A percentile compares a stretch with the other conserved stretches of the same genome.
phyloP scores from a whole-genome alignment of 2,888 invertebrate species.

The Acanthococcus lagerstroemiae region DNA sequence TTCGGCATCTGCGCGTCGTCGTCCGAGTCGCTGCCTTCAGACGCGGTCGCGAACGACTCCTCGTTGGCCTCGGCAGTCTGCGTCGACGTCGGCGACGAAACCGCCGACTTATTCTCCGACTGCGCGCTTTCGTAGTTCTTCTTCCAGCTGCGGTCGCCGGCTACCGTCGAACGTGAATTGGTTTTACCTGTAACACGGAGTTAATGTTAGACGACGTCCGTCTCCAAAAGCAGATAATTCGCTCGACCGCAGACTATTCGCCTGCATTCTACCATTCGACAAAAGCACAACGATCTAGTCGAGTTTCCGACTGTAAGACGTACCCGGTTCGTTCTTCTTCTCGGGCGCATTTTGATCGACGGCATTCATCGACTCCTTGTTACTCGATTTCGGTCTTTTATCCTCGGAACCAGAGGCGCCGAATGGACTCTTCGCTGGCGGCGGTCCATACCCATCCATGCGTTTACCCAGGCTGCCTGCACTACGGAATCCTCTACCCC shows the following conservation, averaged over 20 bases:
- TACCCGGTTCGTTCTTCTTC: background rate
- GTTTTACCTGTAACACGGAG: background rate
- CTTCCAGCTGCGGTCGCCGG: background rate
- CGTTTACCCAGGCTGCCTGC: slow-evolving; percentile 3
- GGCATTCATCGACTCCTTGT: background rate
- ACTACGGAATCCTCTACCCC: slow-evolving; percentile 3
- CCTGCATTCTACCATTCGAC: too few species aligned
- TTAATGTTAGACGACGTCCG: too few species aligned
- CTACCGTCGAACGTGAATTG: background rate
- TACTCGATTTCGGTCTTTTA: slow-evolving; percentile 1
- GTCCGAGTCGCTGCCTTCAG: slow-evolving; percentile 20
- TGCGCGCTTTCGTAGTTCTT: background rate
- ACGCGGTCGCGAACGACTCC: slow-evolving; percentile 19
- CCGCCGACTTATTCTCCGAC: slow-evolving; percentile 12
- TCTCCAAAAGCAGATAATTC: too few species aligned
- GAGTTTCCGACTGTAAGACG: too few species aligned
- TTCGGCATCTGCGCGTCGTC: background rate
- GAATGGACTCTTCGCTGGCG: slow-evolving; percentile 2
- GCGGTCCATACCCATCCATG: slow-evolving; percentile 21
- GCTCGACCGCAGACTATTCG: too few species aligned
- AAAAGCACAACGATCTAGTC: too few species aligned
- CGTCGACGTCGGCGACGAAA: slow-evolving; percentile 13
- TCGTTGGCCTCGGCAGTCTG: slow-evolving; percentile 21
- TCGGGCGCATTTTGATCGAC: slow-evolving; percentile 6
- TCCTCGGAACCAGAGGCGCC: background rate